These are phyloP conservation scores for Nipponia nippon DNA, from an alignment of 2,113 vertebrate genomes.

Conservation along the genomic window DNA sequence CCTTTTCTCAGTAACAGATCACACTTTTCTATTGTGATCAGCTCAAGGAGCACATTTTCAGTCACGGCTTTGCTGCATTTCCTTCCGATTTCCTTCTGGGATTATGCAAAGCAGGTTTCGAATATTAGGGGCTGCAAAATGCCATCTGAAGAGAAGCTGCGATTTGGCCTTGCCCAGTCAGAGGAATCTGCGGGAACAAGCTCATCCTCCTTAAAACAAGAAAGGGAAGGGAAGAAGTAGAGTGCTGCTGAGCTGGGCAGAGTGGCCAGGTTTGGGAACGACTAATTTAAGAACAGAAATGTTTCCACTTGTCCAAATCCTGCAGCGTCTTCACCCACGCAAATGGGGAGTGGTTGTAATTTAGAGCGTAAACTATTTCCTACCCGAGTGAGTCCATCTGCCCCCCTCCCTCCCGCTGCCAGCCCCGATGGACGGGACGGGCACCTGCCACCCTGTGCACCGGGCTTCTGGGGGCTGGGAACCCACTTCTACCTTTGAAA, in stretches of 20 bases:
- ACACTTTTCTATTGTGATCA: neutral
- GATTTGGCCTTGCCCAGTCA: neutral
- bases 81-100: neutral
- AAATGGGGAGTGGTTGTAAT: neutral
- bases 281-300: neutral
- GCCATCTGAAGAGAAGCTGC: neutral
- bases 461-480: neutral
- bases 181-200: neutral
- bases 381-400: rapidly evolving
- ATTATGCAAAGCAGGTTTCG: neutral
- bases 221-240: neutral
- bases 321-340: rapidly evolving
- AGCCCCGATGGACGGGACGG: rapidly evolving
- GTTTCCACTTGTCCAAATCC: neutral
- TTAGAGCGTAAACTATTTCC: neutral
- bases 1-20: neutral
- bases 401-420: neutral
- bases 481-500: neutral
- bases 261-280: neutral
- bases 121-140: neutral
- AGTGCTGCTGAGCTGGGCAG: neutral
- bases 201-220: neutral
- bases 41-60: neutral
- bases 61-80: neutral
- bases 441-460: neutral